Conservation (phyloP, 2,888 invertebrate genomes). For the Acanthosepion esculentum region DNA sequence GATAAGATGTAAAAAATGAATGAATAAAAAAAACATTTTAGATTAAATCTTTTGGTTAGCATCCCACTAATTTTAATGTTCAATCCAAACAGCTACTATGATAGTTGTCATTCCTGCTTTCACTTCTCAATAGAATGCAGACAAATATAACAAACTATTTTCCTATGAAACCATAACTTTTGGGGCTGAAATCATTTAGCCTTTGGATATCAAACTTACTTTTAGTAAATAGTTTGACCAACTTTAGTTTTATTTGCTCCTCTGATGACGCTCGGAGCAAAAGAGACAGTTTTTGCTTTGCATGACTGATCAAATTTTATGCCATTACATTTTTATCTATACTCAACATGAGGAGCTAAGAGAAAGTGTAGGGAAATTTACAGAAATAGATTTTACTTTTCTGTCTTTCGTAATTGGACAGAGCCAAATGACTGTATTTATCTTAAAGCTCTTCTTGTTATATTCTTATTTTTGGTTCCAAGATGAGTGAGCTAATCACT, state of each 20-base stretch:
- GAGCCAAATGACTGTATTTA: not conserved
- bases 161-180: not conserved
- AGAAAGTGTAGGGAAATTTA: not conserved
- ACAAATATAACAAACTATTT: too few species aligned
- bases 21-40: too few species aligned
- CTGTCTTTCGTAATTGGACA: not conserved
- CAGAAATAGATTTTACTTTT: not conserved
- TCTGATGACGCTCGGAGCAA: not conserved
- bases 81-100: too few species aligned
- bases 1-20: too few species aligned
- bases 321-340: not conserved
- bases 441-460: not conserved
- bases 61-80: too few species aligned
- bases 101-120: too few species aligned
- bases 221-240: not conserved
- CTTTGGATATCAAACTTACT: not conserved
- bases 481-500: not conserved
- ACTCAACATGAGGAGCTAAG: not conserved
- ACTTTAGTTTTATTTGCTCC: not conserved
- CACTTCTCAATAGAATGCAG: too few species aligned
- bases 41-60: too few species aligned
- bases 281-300: not conserved
- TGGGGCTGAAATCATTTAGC: too few species aligned
- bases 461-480: not conserved
- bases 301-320: not conserved